These are phyloP conservation scores for Drosophila azteca DNA, from an alignment of 1,140 invertebrate species.

Conservation along the genomic window DNA sequence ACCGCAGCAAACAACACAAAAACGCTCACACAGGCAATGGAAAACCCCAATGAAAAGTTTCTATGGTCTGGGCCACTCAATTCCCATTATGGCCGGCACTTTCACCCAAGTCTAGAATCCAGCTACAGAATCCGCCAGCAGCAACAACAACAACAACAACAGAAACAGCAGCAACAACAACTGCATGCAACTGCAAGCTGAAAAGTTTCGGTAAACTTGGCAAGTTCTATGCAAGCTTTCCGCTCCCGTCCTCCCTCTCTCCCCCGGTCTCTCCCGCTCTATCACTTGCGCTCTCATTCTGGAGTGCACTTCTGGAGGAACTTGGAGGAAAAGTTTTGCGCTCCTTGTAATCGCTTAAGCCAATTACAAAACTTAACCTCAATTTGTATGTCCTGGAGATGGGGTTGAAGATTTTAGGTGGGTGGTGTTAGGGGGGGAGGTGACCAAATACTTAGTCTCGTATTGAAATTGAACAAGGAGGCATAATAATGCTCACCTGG, in stretches of 20 bases:
- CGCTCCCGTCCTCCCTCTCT: background rate
- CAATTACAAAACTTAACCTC: constrained; percentile 78
- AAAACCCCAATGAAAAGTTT: constrained; percentile 5
- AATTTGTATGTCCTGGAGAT: constrained; percentile 42
- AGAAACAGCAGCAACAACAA: too few relatives aligned
- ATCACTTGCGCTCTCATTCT: too few relatives aligned
- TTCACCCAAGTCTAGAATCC: constrained; percentile 12
- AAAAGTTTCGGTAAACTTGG: constrained; percentile 39
- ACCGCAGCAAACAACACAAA: background rate
- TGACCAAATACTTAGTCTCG: too few relatives aligned
- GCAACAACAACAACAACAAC: background rate
- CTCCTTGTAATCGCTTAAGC: constrained; percentile 76
- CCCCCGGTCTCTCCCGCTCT: background rate
- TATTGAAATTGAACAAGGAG: constrained; percentile 27
- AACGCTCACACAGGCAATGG: background rate
- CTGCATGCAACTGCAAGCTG: constrained; percentile 5
- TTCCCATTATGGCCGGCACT: constrained; percentile 19
- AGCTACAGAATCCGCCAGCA: constrained; percentile 11
- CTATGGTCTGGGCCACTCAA: constrained; percentile 7
- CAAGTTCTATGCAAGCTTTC: constrained; percentile 29
- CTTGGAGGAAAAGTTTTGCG: constrained; percentile 49
- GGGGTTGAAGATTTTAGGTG: constrained; percentile 7
- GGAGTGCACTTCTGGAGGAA: constrained; percentile 8
- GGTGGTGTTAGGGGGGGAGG: background rate
- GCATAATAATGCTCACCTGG: constrained; percentile 1